phyloP scores from a whole-genome alignment of 2,888 invertebrate species.

The Eueremaeus valkanovi region DNA sequence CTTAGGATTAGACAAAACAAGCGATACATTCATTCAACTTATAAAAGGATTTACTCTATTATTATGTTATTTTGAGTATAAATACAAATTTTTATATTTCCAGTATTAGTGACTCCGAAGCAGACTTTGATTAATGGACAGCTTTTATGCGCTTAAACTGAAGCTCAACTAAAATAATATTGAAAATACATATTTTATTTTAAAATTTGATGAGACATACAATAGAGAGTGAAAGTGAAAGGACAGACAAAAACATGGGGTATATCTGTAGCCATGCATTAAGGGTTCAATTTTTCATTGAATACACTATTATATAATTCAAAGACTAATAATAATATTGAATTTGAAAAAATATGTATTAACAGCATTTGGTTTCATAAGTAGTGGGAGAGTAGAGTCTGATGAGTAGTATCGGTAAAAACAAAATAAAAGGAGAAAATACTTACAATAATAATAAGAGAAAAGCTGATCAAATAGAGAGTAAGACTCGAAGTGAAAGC shows the following conservation, averaged over 20 bases:
- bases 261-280: not conserved
- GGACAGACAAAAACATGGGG: not conserved
- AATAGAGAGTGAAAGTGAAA: not conserved
- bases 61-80: not conserved
- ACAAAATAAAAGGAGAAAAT: no score
- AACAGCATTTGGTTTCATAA: not conserved
- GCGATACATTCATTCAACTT: constrained; percentile 19
- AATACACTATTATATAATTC: not conserved
- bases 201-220: not conserved
- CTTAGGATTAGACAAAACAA: constrained; percentile 15
- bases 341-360: not conserved
- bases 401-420: not conserved
- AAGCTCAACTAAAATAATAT: not conserved
- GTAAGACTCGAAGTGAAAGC: not conserved
- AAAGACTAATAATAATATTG: not conserved
- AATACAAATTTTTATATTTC: not conserved
- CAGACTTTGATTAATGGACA: constrained; percentile 13
- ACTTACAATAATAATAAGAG: not conserved
- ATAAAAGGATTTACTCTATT: constrained; percentile 13
- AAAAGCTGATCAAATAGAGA: constrained; percentile 7
- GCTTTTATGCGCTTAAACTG: constrained; percentile 10
- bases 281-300: not conserved
- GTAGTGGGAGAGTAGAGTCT: not conserved
- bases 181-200: not conserved
- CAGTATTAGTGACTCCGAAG: not conserved